A percentile compares a stretch with the other conserved stretches of the same genome.
Evolutionary conservation across 2,113 vertebrate genomes (phyloP).

Genomic region (Bubo blakistoni): DNA sequence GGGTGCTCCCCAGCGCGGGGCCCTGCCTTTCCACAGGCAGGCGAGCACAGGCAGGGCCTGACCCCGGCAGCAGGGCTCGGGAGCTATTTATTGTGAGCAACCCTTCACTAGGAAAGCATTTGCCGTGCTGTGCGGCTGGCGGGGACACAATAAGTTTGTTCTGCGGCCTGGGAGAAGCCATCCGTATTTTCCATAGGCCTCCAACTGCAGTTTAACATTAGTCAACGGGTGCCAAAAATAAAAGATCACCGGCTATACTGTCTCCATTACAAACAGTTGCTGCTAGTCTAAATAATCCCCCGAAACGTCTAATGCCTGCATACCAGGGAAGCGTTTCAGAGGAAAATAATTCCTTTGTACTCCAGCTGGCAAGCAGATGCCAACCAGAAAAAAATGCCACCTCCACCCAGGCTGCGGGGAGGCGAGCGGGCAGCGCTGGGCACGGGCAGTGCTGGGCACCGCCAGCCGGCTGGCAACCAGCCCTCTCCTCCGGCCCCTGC

Average conservation of each 20-base stretch:
- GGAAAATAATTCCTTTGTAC: conserved; percentile 53
- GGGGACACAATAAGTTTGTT: conserved; percentile 37
- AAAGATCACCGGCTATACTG: conserved; percentile 35
- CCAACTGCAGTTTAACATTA: conserved; percentile 15
- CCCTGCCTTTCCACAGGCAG: background rate
- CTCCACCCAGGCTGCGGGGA: background rate
- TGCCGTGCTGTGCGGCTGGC: background rate
- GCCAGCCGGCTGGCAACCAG: background rate
- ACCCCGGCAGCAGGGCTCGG: fast-evolving
- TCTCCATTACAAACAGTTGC: conserved; percentile 57
- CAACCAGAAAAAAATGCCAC: conserved; percentile 11
- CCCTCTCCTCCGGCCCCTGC: background rate
- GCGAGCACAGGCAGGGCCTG: background rate
- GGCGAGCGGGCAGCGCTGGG: background rate
- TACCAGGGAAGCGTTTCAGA: conserved; percentile 36
- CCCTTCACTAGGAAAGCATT: conserved; percentile 57
- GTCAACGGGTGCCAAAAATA: conserved; percentile 46
- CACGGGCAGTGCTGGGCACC: fast-evolving
- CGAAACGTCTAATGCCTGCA: background rate
- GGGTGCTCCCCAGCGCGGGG: fast-evolving
- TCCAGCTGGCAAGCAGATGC: conserved; percentile 39
- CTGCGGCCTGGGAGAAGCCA: background rate
- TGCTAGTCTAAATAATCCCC: conserved; percentile 54
- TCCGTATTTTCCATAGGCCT: conserved; percentile 43
- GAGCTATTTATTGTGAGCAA: conserved; percentile 45